phyloP scores from a whole-genome alignment of 2,888 invertebrate species.

The Sipunculus nudus region DNA sequence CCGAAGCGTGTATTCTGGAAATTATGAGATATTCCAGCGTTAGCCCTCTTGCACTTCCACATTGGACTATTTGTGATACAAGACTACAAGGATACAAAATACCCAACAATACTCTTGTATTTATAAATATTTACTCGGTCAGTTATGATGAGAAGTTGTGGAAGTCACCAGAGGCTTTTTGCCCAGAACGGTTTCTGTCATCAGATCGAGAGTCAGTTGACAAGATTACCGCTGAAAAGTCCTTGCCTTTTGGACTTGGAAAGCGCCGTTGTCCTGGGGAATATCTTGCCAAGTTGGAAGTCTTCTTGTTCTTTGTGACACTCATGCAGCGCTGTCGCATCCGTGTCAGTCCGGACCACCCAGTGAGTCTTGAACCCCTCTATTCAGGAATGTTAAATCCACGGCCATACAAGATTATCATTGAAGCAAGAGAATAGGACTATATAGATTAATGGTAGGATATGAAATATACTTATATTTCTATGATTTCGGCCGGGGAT shows the following conservation, averaged over 20 bases:
- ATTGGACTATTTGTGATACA: slow-evolving; percentile 48
- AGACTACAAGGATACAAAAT: slow-evolving; percentile 42
- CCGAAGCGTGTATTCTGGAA: slow-evolving; percentile 52
- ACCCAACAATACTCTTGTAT: slow-evolving; percentile 48
- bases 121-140: slow-evolving; percentile 55
- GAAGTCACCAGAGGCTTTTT: slow-evolving; percentile 50
- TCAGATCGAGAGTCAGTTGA: slow-evolving; percentile 34
- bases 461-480: no score
- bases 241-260: slow-evolving; percentile 53
- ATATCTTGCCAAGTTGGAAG: slow-evolving; percentile 51
- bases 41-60: slow-evolving; percentile 57
- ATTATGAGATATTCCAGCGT: slow-evolving; percentile 51
- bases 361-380: no score
- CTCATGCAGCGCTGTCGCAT: slow-evolving; percentile 52
- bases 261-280: slow-evolving; percentile 57
- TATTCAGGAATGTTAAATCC: no score
- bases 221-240: slow-evolving; percentile 39
- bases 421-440: no score
- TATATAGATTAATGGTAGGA: no score
- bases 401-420: no score
- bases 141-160: slow-evolving; percentile 47
- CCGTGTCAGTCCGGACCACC: no score
- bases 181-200: slow-evolving; percentile 51
- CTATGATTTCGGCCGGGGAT: no score
- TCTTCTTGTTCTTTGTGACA: slow-evolving; percentile 53